These are phyloP conservation scores for Linurgus olivaceus DNA, from an alignment of 2,797 vertebrate species.

Conservation along the genomic window DNA sequence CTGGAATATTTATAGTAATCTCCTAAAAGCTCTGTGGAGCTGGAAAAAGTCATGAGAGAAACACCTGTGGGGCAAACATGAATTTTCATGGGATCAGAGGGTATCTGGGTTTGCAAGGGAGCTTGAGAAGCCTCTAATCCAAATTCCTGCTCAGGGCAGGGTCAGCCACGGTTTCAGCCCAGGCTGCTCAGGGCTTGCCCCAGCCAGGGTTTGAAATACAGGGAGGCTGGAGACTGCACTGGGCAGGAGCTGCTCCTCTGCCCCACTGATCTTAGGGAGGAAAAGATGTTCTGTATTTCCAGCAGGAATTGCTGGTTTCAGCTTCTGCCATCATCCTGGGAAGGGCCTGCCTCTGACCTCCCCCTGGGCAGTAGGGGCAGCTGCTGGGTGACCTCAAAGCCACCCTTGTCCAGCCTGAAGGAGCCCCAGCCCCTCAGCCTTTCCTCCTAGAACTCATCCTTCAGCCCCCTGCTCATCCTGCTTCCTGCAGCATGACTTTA, in stretches of 20 bases:
- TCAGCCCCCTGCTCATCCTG: background rate
- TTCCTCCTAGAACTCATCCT: background rate
- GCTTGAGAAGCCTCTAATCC: background rate
- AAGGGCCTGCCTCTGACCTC: background rate
- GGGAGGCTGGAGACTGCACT: background rate
- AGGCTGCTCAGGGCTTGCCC: background rate
- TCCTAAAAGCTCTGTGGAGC: background rate
- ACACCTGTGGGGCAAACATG: background rate
- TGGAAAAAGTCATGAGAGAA: background rate
- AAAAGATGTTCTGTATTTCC: background rate
- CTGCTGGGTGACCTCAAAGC: background rate
- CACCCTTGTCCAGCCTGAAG: background rate
- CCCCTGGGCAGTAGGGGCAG: fast-evolving
- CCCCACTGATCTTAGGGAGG: background rate
- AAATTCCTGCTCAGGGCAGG: background rate
- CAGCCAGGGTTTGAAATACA: background rate
- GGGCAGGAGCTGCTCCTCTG: background rate
- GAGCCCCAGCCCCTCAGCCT: background rate
- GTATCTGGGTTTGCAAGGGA: background rate
- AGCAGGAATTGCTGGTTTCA: background rate
- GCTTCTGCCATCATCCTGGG: background rate
- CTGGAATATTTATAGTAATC: background rate
- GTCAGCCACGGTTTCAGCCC: background rate
- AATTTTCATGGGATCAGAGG: background rate
- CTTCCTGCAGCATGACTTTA: background rate